Conservation (phyloP, 2,888 invertebrate species). For the Baronia brevicornis region DNA sequence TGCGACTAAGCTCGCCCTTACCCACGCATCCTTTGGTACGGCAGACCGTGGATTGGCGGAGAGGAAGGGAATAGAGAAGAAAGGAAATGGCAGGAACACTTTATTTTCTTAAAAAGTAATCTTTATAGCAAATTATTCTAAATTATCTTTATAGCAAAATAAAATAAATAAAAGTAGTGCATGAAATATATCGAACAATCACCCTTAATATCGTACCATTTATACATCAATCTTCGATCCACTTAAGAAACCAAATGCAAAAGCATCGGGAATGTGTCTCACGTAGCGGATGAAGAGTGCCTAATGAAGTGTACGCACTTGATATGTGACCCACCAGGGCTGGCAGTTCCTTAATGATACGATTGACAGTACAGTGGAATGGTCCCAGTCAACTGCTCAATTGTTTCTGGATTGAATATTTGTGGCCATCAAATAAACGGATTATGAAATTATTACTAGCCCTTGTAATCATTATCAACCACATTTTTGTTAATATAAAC, state of each 20-base stretch:
- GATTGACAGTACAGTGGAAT: constrained; percentile 69
- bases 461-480: too few species aligned
- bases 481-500: too few species aligned
- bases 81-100: too few species aligned
- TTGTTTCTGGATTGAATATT: constrained; percentile 54
- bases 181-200: constrained; percentile 19
- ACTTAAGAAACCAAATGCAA: constrained; percentile 44
- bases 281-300: constrained; percentile 45
- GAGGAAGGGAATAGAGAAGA: too few species aligned
- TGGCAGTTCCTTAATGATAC: constrained; percentile 55
- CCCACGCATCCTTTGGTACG: too few species aligned
- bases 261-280: constrained; percentile 58
- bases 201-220: constrained; percentile 49
- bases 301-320: constrained; percentile 63
- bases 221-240: constrained; percentile 61
- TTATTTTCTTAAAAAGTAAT: too few species aligned
- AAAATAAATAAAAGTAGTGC: background rate
- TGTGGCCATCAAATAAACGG: constrained; percentile 35
- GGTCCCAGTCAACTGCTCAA: constrained; percentile 47
- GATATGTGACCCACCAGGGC: constrained; percentile 59
- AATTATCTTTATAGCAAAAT: too few species aligned
- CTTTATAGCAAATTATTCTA: too few species aligned
- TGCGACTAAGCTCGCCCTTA: too few species aligned
- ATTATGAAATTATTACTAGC: too few species aligned
- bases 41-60: too few species aligned